These are phyloP conservation scores for Salvator merianae DNA, from an alignment of 2,113 vertebrate genomes.

Conservation along the genomic window DNA sequence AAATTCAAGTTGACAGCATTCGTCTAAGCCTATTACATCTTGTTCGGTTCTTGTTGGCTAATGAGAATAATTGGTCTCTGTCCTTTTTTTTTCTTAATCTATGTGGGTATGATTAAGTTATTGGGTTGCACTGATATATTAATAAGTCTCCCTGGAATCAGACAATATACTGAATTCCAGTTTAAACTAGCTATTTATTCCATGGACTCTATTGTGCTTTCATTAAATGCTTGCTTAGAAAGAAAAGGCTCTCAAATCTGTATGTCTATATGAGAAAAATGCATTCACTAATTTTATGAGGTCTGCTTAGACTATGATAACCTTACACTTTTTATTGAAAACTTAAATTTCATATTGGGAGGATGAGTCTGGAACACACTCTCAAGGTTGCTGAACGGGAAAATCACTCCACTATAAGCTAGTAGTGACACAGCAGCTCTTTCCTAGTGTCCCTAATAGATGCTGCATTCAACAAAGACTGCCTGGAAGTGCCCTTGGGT, in stretches of 20 bases:
- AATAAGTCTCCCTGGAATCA: neutral
- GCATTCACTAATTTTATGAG: neutral
- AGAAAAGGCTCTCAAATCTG: neutral
- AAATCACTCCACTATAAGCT: too few relatives aligned
- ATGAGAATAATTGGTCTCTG: constrained; percentile 13
- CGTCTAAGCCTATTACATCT: constrained; percentile 37
- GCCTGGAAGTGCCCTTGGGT: too few relatives aligned
- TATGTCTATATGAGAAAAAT: neutral
- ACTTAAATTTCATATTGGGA: too few relatives aligned
- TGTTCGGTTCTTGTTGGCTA: constrained; percentile 41
- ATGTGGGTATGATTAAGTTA: neutral
- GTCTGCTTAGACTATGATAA: neutral
- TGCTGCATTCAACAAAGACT: too few relatives aligned
- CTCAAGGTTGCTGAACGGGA: too few relatives aligned
- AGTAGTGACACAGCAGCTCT: too few relatives aligned
- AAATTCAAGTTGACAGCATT: constrained; percentile 47
- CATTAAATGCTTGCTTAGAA: neutral
- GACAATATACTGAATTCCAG: neutral
- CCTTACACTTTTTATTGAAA: too few relatives aligned
- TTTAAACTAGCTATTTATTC: neutral
- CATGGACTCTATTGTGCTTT: neutral
- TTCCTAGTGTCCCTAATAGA: too few relatives aligned
- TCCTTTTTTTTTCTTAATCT: neutral
- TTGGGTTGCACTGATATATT: neutral
- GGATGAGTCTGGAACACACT: too few relatives aligned